Conservation (phyloP, 1,140 invertebrate genomes). For the Drosophila subobscura region DNA sequence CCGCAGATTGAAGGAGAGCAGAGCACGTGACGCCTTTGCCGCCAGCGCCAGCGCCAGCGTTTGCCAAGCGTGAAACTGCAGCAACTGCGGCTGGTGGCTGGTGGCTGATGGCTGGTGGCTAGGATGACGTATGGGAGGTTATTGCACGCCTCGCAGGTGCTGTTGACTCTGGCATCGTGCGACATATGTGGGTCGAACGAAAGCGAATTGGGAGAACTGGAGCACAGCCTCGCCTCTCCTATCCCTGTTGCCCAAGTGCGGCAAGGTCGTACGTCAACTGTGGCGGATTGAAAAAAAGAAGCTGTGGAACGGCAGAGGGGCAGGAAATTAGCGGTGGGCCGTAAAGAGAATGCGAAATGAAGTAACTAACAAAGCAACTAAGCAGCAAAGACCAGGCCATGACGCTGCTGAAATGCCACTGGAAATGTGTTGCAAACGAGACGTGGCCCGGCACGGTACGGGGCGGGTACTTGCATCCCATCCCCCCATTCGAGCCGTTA, state of each 20-base stretch:
- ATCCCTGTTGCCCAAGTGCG: conserved; percentile 23
- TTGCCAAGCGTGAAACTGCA: conserved; percentile 67
- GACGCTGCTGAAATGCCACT: conserved; percentile 57
- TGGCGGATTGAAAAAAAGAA: conserved; percentile 31
- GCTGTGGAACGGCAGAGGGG: not conserved
- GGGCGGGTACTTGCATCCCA: conserved; percentile 11
- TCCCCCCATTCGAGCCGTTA: conserved; percentile 3
- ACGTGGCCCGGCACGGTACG: conserved; percentile 10
- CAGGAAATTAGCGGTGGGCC: conserved; percentile 20
- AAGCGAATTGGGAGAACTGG: conserved; percentile 38
- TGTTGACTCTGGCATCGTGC: conserved; percentile 33
- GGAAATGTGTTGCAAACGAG: conserved; percentile 32
- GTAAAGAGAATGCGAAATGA: conserved; percentile 22
- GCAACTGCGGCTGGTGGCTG: conserved; percentile 8
- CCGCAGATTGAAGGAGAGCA: not conserved
- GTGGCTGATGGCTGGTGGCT: conserved; percentile 2
- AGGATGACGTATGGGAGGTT: conserved; percentile 44
- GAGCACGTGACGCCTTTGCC: conserved; percentile 56
- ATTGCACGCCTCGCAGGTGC: conserved; percentile 63
- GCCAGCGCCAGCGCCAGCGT: conserved; percentile 10
- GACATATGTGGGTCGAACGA: conserved; percentile 40
- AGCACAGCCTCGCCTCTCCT: conserved; percentile 20
- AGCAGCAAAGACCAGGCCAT: conserved; percentile 29
- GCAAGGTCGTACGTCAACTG: conserved; percentile 41
- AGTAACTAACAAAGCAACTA: conserved; percentile 46